phyloP scores from a whole-genome alignment of 2,113 vertebrate species.

The Halichoerus grypus region DNA sequence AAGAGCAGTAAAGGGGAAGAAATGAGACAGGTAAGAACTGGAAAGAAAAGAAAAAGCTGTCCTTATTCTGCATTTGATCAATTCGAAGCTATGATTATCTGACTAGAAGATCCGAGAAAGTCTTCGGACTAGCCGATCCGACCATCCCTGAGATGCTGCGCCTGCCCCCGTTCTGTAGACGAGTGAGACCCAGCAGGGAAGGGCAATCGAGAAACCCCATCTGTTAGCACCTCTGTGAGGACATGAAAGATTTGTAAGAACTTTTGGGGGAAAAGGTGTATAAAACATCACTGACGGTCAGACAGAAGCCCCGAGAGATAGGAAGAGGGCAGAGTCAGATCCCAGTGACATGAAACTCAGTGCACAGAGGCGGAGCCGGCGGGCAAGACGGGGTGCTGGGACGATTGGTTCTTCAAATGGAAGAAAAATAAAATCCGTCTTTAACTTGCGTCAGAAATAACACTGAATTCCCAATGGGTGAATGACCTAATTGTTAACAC shows the following conservation, averaged over 20 bases:
- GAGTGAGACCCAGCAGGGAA: fast-evolving
- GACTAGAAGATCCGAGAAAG: no score
- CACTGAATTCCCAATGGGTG: not conserved
- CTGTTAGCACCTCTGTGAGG: fast-evolving
- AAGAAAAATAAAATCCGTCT: not conserved
- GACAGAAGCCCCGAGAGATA: not conserved
- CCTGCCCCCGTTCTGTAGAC: not conserved
- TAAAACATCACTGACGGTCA: not conserved
- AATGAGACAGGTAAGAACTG: no score
- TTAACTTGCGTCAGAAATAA: not conserved
- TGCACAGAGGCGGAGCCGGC: fast-evolving
- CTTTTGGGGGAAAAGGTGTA: not conserved
- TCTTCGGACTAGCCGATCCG: no score
- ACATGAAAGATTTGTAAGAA: not conserved
- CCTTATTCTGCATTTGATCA: no score
- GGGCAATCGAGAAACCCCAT: not conserved
- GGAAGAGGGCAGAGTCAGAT: not conserved
- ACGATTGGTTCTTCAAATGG: not conserved
- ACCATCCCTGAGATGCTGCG: no score
- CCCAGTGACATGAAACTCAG: not conserved
- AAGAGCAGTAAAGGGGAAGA: no score
- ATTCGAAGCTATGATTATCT: no score
- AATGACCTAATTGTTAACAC: not conserved
- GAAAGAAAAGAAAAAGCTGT: no score
- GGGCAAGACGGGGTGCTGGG: not conserved